Percentiles rank a stretch among this genome's conserved stretches.
phyloP scores from a whole-genome alignment of 2,888 invertebrate genomes.

The Habroteleia sp. region DNA sequence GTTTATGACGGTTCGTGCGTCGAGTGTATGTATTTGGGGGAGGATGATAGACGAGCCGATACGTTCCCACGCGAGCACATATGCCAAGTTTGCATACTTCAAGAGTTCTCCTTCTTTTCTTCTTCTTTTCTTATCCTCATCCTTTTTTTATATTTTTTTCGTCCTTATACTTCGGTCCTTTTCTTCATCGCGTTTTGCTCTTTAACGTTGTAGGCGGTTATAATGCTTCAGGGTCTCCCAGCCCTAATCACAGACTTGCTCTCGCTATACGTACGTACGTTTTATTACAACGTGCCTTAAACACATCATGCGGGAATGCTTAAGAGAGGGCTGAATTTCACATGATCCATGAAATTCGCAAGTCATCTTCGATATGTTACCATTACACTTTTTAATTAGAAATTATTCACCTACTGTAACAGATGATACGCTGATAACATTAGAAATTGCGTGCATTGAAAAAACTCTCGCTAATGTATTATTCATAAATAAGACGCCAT shows the following conservation, averaged over 20 bases:
- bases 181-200: constrained; percentile 64
- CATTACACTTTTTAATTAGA: constrained; percentile 39
- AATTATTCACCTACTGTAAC: constrained; percentile 28
- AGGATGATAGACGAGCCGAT: constrained; percentile 78
- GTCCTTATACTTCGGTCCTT: constrained; percentile 35
- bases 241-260: constrained; percentile 79
- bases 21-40: constrained; percentile 63
- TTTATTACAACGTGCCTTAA: constrained; percentile 57
- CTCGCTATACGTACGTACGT: constrained; percentile 60
- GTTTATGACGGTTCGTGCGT: constrained; percentile 51
- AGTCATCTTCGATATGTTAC: constrained; percentile 32
- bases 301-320: constrained; percentile 23
- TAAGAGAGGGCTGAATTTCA: constrained; percentile 23
- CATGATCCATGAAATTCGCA: constrained; percentile 27
- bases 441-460: constrained; percentile 26
- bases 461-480: constrained; percentile 25
- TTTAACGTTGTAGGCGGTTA: constrained; percentile 77
- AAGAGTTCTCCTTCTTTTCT: constrained; percentile 35
- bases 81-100: constrained; percentile 62
- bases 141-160: constrained; percentile 61
- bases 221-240: constrained; percentile 69
- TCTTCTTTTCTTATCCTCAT: constrained; percentile 53
- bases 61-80: constrained; percentile 76
- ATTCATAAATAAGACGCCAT: constrained; percentile 28
- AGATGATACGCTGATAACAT: constrained; percentile 27